These are phyloP conservation scores for Drosophila lacicola DNA, from an alignment of 2,888 invertebrate genomes.

Conservation along the genomic window DNA sequence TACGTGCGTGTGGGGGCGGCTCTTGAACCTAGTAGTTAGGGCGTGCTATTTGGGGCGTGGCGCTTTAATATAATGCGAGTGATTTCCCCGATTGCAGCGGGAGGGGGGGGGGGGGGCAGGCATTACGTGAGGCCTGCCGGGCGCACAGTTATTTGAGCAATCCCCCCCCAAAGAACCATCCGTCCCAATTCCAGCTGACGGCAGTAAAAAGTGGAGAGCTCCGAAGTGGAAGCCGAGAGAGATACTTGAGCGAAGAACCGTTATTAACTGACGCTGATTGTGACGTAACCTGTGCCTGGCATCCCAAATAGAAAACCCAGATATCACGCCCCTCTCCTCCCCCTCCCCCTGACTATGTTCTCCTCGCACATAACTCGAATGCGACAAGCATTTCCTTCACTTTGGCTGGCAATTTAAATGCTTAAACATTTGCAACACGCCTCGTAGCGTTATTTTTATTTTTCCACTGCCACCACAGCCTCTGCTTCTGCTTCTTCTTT, in stretches of 20 bases:
- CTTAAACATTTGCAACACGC: conserved; percentile 59
- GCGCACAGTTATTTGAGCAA: conserved; percentile 5
- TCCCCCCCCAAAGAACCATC: no score
- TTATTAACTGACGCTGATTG: conserved; percentile 41
- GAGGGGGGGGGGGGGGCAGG: neutral
- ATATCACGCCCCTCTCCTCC: neutral
- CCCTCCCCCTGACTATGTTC: neutral
- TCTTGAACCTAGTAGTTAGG: conserved; percentile 21
- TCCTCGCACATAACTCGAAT: neutral
- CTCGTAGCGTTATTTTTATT: conserved; percentile 38
- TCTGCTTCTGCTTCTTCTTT: conserved; percentile 1
- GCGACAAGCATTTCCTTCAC: conserved; percentile 20
- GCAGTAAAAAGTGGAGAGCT: neutral
- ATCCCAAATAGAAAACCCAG: conserved; percentile 25
- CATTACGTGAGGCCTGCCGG: conserved; percentile 41
- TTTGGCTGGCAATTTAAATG: conserved; percentile 53
- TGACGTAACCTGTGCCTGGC: conserved; percentile 39
- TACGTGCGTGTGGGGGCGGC: neutral
- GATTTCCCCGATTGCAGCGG: conserved; percentile 38
- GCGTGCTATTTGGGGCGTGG: conserved; percentile 20
- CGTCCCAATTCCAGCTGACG: conserved; percentile 30
- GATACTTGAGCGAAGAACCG: conserved; percentile 30
- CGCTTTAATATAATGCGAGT: conserved; percentile 30
- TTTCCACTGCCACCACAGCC: conserved; percentile 11
- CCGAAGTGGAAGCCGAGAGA: neutral